Evolutionary conservation across 2,113 vertebrate genomes (phyloP), one percentile per base, ranked within the genome.

Genomic region (Xiphophorus hellerii): DNA sequence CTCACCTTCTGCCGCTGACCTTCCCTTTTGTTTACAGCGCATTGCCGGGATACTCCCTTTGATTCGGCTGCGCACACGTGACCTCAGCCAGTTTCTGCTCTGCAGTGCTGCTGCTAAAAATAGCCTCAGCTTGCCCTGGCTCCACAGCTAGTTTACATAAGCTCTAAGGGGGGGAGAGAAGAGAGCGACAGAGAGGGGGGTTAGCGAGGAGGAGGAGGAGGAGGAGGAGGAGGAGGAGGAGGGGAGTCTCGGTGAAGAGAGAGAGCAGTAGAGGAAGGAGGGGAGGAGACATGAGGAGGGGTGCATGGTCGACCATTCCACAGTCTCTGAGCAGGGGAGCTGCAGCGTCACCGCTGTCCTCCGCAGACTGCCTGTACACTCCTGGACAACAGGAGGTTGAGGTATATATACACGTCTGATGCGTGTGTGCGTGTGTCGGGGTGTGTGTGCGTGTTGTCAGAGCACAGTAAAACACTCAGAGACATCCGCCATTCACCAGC

Each of bases 41-140:
- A 96, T 94, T 96, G 95, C 95, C 91, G 94, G 95, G 95, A 96
- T 96, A 96, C 96, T 97, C 95, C 95, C 95, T 96, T 95, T 96
- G 95, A 97, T 95, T 96, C 93, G 92, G 93, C 92, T 92, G 90
- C 69, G 90, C 95, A 95, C 96, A 96, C 93, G 94, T 96, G 95
- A 96, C 37, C 74, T 95, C 89, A 39, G 84, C 93, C 95, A 93
- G 94, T 95, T 96, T 94, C 94, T 96, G 95, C 95, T 96, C 95
- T 96, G 95, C 95, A 96, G 95, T 95, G 89, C 91, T 92, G 95
- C 91, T 89, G 94, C 96, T 97, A 97, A 95, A 96, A 96, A 97
- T 97, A 97, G 95, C 94, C 92, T 80, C 89, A 25, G 94, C 95
- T 97, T 95, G 95, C 95, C 95, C 96, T 95, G 95, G 95, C 95